Evolutionary conservation across 2,888 invertebrate species (phyloP).

Genomic region (Lithodes maja): DNA sequence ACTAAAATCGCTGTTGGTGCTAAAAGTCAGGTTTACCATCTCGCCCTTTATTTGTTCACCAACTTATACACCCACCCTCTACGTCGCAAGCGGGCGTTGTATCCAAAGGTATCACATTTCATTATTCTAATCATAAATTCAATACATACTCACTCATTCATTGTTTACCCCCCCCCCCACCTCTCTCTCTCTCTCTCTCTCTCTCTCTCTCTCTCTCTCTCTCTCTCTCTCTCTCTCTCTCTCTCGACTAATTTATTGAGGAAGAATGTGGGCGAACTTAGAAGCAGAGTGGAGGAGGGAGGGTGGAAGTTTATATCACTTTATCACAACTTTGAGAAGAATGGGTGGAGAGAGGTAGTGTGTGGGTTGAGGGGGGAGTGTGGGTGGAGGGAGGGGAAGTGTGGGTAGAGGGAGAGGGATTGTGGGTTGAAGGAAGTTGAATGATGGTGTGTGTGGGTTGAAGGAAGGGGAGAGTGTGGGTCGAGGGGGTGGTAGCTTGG

Average conservation of each 20-base stretch:
- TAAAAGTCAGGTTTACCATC: too few relatives aligned
- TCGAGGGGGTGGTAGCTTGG: neutral
- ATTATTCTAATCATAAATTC: too few relatives aligned
- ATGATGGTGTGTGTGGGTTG: neutral
- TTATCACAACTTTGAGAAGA: too few relatives aligned
- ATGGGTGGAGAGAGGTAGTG: too few relatives aligned
- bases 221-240: neutral
- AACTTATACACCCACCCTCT: too few relatives aligned
- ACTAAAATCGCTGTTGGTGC: too few relatives aligned
- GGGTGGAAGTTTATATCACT: too few relatives aligned
- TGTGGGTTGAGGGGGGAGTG: neutral
- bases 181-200: conserved; percentile 20
- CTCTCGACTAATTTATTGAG: neutral
- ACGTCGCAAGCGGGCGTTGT: too few relatives aligned
- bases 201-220: neutral
- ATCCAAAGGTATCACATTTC: too few relatives aligned
- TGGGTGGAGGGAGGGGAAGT: neutral
- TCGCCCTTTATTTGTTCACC: too few relatives aligned
- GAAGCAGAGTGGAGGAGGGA: neutral
- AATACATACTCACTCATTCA: neutral
- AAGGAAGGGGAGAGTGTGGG: neutral
- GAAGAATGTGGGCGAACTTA: neutral
- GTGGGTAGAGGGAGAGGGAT: neutral
- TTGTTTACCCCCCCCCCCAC: neutral
- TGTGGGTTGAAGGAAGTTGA: neutral